phyloP scores from a whole-genome alignment of 2,888 invertebrate species.

The Machimus rusticus region DNA sequence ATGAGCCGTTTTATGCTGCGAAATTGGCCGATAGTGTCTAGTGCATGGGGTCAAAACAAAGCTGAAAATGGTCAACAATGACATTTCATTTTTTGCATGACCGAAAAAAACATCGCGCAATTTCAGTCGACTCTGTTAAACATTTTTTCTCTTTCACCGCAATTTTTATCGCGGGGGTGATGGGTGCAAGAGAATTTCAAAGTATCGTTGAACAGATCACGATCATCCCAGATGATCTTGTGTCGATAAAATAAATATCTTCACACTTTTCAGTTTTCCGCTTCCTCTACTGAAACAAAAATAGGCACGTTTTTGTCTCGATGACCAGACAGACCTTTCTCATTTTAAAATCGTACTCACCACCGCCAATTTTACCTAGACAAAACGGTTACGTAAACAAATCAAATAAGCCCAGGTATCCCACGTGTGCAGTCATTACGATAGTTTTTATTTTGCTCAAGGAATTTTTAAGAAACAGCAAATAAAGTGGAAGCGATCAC shows the following conservation, averaged over 20 bases:
- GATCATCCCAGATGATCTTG: conserved; percentile 1
- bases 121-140: not conserved
- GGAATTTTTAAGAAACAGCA: not conserved
- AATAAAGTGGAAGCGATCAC: not conserved
- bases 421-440: not conserved
- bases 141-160: not conserved
- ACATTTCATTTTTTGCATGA: conserved; percentile 17
- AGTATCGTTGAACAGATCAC: not conserved
- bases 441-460: not conserved
- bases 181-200: not conserved
- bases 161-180: not conserved
- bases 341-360: not conserved
- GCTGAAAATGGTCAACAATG: conserved; percentile 14
- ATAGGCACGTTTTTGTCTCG: not conserved
- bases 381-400: not conserved
- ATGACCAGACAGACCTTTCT: not conserved
- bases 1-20: not conserved
- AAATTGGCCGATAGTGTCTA: not conserved
- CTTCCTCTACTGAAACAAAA: not conserved
- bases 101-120: not conserved
- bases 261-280: conserved; percentile 10
- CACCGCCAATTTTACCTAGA: not conserved
- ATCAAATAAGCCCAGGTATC: not conserved
- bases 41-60: conserved; percentile 20
- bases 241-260: conserved; percentile 19